phyloP scores from a whole-genome alignment of 2,888 invertebrate species.

The Ennomos fuscantarius region DNA sequence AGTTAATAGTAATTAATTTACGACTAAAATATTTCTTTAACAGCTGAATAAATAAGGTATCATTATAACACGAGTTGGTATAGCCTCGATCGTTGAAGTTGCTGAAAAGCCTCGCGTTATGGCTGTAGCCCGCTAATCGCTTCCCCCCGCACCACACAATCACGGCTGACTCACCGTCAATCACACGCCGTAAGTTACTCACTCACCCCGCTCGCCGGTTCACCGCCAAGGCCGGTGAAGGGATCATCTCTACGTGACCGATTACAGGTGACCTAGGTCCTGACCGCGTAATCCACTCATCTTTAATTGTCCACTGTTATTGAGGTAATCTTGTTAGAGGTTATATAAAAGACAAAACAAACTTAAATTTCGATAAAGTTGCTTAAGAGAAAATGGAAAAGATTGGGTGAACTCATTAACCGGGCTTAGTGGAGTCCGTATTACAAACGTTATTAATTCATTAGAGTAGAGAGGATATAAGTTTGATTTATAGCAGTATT shows the following conservation, averaged over 20 bases:
- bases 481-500: slow-evolving; percentile 2
- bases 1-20: too few species aligned
- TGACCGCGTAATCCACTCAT: slow-evolving; percentile 16
- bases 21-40: too few species aligned
- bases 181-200: slow-evolving; percentile 51
- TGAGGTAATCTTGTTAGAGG: slow-evolving; percentile 23
- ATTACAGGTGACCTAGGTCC: slow-evolving; percentile 50
- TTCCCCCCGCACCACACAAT: slow-evolving; percentile 23
- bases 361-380: too few species aligned
- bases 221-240: slow-evolving; percentile 65
- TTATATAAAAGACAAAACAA: too few species aligned
- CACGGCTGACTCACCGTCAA: slow-evolving; percentile 53
- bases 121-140: slow-evolving; percentile 18
- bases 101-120: too few species aligned
- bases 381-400: too few species aligned
- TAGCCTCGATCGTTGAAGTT: too few species aligned
- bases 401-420: too few species aligned
- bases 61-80: too few species aligned
- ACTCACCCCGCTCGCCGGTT: slow-evolving; percentile 47
- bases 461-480: neutral
- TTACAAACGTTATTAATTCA: too few species aligned
- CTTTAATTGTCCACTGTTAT: slow-evolving; percentile 21
- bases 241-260: slow-evolving; percentile 66
- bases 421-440: too few species aligned
- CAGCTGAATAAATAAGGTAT: too few species aligned